Conservation (phyloP, 2,797 vertebrate genomes). For the Synanceia verrucosa region DNA sequence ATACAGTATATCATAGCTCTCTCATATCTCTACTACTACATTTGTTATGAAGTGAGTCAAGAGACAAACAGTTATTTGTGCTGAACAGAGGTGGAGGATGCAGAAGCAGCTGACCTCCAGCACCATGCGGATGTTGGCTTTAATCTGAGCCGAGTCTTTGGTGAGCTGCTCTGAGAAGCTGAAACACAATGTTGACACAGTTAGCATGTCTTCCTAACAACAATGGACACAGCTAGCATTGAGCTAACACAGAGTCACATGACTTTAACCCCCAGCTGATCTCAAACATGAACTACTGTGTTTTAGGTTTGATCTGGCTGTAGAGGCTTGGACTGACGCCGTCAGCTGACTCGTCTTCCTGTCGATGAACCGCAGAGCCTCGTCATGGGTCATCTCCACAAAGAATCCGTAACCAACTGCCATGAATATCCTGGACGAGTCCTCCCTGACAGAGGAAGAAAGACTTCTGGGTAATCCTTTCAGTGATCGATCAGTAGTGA, state of each 20-base stretch:
- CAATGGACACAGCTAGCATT: background rate
- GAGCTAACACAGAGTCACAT: slow-evolving; percentile 31
- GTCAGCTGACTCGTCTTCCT: slow-evolving; percentile 89
- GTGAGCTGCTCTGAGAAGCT: slow-evolving; percentile 88
- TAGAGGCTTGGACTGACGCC: slow-evolving; percentile 79
- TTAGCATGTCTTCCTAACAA: slow-evolving; percentile 8
- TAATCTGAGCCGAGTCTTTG: slow-evolving; percentile 90
- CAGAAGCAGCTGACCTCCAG: slow-evolving; percentile 83
- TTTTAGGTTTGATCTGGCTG: background rate
- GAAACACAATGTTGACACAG: slow-evolving; percentile 36
- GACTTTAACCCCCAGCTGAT: background rate
- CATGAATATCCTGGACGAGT: slow-evolving; percentile 87
- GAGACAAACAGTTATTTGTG: too few species aligned
- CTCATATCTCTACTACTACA: too few species aligned
- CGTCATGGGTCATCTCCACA: slow-evolving; percentile 86
- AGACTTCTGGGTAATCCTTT: background rate
- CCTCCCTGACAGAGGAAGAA: slow-evolving; percentile 75
- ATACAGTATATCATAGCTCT: too few species aligned
- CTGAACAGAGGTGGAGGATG: background rate
- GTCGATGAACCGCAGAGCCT: slow-evolving; percentile 90
- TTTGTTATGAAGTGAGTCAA: too few species aligned
- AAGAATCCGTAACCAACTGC: slow-evolving; percentile 91
- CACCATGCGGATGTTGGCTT: slow-evolving; percentile 91
- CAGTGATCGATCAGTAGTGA: too few species aligned
- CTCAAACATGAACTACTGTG: background rate